Conservation (phyloP, 2,888 invertebrate species). For the Dinocampus coccinellae region DNA sequence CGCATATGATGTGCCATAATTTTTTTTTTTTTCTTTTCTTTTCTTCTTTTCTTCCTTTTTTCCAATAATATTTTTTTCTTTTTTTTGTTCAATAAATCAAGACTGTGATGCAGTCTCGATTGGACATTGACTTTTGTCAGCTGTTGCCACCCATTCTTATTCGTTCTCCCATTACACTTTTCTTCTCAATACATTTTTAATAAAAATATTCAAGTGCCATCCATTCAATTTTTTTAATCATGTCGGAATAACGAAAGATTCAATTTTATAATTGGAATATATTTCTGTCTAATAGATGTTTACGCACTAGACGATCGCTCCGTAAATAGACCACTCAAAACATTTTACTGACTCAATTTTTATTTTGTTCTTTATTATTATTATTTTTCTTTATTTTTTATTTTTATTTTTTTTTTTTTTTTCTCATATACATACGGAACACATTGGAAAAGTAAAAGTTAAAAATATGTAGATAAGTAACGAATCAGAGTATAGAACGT, state of each 20-base stretch:
- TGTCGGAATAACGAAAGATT: neutral
- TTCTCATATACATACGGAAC: conserved; percentile 3
- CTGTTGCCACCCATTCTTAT: neutral
- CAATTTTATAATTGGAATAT: neutral
- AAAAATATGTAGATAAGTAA: conserved; percentile 9
- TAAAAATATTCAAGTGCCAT: neutral
- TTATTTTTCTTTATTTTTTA: neutral
- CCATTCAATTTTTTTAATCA: neutral
- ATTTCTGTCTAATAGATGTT: neutral
- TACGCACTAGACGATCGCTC: neutral
- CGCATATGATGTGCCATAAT: conserved; percentile 64
- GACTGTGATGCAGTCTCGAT: neutral
- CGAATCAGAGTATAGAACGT: conserved; percentile 1
- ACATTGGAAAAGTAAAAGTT: conserved; percentile 2
- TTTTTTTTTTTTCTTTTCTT: conserved; percentile 3
- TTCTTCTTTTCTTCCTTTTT: too few relatives aligned
- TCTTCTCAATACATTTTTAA: neutral
- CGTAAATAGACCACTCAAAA: neutral
- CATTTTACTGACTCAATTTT: neutral
- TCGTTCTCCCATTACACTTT: neutral
- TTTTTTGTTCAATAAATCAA: neutral
- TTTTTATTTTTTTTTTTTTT: neutral
- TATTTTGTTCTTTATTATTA: too few relatives aligned
- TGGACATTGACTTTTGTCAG: conserved; percentile 9
- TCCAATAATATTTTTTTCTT: too few relatives aligned